Evolutionary conservation across 2,888 invertebrate genomes (phyloP).

Genomic region (Oasisia sp.): DNA sequence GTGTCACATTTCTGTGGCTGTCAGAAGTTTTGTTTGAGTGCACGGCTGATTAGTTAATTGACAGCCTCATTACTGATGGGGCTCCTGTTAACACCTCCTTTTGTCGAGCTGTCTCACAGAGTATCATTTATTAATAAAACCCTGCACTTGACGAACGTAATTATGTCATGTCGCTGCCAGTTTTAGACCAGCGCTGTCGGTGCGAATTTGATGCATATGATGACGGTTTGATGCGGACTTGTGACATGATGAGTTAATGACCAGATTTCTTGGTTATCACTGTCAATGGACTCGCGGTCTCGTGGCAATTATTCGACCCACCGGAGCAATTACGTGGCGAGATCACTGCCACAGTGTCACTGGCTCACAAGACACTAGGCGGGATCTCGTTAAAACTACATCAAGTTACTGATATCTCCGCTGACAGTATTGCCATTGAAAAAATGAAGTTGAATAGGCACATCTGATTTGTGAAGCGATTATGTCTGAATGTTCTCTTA

Average conservation of each 20-base stretch:
- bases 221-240: background rate
- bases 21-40: background rate
- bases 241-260: background rate
- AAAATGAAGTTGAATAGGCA: background rate
- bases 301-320: background rate
- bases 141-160: background rate
- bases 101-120: background rate
- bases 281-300: background rate
- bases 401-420: background rate
- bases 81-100: background rate
- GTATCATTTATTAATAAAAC: constrained; percentile 4
- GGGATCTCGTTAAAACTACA: background rate
- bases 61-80: background rate
- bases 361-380: background rate
- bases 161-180: background rate
- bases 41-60: background rate
- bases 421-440: background rate
- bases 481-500: background rate
- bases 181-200: background rate
- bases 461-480: background rate
- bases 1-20: background rate
- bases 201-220: background rate
- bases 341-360: background rate
- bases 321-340: background rate
- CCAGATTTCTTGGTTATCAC: constrained; percentile 17